These are phyloP conservation scores for Arrhopalites spinosus DNA, from an alignment of 2,888 invertebrate species.

Conservation along the genomic window DNA sequence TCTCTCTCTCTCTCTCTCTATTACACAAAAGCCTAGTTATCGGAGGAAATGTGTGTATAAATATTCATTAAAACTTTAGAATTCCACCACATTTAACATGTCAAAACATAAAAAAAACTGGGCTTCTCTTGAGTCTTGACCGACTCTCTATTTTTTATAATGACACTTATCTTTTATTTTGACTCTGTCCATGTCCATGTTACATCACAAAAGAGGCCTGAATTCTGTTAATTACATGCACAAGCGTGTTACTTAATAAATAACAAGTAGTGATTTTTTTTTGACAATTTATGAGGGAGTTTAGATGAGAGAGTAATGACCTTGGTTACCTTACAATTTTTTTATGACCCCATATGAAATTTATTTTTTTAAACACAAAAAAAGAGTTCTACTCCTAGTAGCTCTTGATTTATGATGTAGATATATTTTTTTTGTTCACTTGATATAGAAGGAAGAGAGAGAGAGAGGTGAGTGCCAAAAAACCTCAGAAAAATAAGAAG, in stretches of 20 bases:
- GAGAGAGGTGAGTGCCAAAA: neutral
- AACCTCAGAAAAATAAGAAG: neutral
- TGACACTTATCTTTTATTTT: too few relatives aligned
- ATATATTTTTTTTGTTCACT: neutral
- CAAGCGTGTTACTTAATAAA: neutral
- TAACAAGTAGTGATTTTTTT: neutral
- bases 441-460: neutral
- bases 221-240: too few relatives aligned
- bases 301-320: constrained; percentile 12
- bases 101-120: too few relatives aligned
- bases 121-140: too few relatives aligned
- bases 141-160: too few relatives aligned
- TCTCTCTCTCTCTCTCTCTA: neutral
- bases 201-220: too few relatives aligned
- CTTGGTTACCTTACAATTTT: constrained; percentile 20
- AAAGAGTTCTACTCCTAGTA: neutral
- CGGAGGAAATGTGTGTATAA: neutral
- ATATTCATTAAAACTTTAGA: neutral
- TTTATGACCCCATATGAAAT: constrained; percentile 31
- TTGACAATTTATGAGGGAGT: neutral
- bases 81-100: too few relatives aligned
- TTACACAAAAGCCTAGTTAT: too few relatives aligned
- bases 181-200: too few relatives aligned
- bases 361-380: constrained; percentile 4
- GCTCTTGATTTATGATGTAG: constrained; percentile 7